Evolutionary conservation across 2,797 vertebrate genomes (phyloP).

Genomic region (Syngnathus rostellatus): DNA sequence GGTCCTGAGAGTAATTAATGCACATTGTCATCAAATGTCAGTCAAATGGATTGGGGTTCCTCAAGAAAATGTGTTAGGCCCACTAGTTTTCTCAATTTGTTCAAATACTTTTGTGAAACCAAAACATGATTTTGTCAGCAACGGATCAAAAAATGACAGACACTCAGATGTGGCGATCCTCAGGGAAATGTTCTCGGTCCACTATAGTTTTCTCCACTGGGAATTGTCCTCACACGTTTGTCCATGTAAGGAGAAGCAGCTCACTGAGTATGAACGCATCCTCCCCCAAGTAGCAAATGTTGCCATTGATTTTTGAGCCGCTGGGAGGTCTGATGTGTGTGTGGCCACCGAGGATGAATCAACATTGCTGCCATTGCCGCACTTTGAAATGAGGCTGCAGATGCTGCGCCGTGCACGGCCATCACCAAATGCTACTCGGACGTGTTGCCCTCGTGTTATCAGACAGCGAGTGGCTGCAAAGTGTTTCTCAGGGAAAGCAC

Average conservation of each 20-base stretch:
- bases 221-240: neutral
- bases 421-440: too few relatives aligned
- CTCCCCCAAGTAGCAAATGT: too few relatives aligned
- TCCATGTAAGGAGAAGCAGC: neutral
- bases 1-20: too few relatives aligned
- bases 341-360: neutral
- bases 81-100: too few relatives aligned
- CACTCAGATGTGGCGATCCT: neutral
- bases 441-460: constrained; percentile 31
- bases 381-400: neutral
- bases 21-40: too few relatives aligned
- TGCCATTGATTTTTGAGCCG: neutral
- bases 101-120: too few relatives aligned
- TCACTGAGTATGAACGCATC: neutral
- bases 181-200: neutral
- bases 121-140: too few relatives aligned
- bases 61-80: too few relatives aligned
- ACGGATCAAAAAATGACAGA: too few relatives aligned
- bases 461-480: constrained; percentile 32
- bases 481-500: constrained; percentile 36
- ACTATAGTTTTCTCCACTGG: neutral
- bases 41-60: too few relatives aligned
- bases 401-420: neutral
- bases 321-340: neutral
- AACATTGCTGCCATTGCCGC: neutral